Evolutionary conservation across 2,888 invertebrate genomes (phyloP), one percentile per base, ranked within the genome.

Genomic region (Watsonalla cultraria): DNA sequence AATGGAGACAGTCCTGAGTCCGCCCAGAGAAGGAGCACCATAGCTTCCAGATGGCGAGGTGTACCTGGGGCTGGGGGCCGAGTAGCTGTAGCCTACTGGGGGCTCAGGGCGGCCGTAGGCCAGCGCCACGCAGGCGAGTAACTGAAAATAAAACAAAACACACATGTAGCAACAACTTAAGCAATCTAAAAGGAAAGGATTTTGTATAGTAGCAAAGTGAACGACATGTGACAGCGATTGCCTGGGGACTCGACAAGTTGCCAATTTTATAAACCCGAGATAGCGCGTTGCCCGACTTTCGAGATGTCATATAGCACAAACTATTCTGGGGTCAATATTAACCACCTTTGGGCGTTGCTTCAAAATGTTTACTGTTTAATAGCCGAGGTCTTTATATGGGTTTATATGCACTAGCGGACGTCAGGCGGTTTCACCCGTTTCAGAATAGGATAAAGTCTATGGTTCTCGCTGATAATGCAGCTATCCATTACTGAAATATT

Each of bases 51-150:
- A 82, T 24, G 76, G 78, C 24, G 76, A 74, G 7, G 77, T 67
- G 64, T 79, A 78, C 61, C 74, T 72, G 37, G 74, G 59, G 59
- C 78, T 67, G 13, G 89, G 90, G 35, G 86, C 82, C 1, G 88
- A 84, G 69, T 91, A 91, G 72, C 83, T 86, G 76, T 91, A 91
- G 57, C 91, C 91, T 24, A 88, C 86, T 50, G 91, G 91, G n/a
- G 91, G 87, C 65, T 91, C 91, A 24, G 90, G 91, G 52, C 91
- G 90, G 64, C 84, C 91, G 51, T 83, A 84, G 54, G 84, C 90
- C 70, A 89, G 56, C 66, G 88, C 89, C 84, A 89, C 86, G 62
- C 85, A 87, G 79, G 90, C 90, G 68, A 91, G 82, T 75, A 90
- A 76, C 91, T 91, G 76, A 24, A 82, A 80, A 74, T 66, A 78